These are phyloP conservation scores for Euschistus heros DNA, from an alignment of 1,140 invertebrate species.

Conservation along the genomic window DNA sequence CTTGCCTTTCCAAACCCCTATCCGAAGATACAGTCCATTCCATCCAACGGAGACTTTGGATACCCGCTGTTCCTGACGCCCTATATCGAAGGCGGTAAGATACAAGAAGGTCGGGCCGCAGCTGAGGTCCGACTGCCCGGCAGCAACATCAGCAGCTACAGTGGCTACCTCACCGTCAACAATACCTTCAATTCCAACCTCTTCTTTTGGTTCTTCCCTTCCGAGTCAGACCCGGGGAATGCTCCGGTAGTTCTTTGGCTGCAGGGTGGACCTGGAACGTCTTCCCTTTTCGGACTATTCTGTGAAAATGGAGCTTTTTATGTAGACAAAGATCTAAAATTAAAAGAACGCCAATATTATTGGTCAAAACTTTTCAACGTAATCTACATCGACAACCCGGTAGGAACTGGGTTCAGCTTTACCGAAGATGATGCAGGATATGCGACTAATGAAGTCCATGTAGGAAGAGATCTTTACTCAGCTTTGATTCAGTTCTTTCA, in stretches of 20 bases:
- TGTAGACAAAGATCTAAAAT: slow-evolving; percentile 5
- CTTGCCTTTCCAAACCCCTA: no score
- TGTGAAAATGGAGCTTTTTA: slow-evolving; percentile 68
- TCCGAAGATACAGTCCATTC: neutral
- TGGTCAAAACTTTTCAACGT: slow-evolving; percentile 54
- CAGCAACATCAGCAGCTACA: slow-evolving; percentile 35
- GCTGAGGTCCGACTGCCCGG: slow-evolving; percentile 23
- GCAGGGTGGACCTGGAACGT: slow-evolving; percentile 64
- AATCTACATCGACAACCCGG: slow-evolving; percentile 67
- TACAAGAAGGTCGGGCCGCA: slow-evolving; percentile 20
- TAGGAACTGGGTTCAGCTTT: slow-evolving; percentile 28
- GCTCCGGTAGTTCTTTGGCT: slow-evolving; percentile 63
- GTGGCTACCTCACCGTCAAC: slow-evolving; percentile 63
- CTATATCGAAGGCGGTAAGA: slow-evolving; percentile 23
- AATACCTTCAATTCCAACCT: slow-evolving; percentile 55
- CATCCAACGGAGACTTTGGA: neutral
- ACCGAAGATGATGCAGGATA: slow-evolving; percentile 19
- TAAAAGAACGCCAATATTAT: slow-evolving; percentile 35
- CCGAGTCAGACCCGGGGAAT: slow-evolving; percentile 38
- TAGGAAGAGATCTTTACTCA: slow-evolving; percentile 53
- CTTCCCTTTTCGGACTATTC: slow-evolving; percentile 73
- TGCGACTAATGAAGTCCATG: slow-evolving; percentile 27
- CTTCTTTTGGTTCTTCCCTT: slow-evolving; percentile 85
- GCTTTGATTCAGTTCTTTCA: slow-evolving; percentile 60
- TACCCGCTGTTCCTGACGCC: slow-evolving; percentile 28